A percentile compares a stretch with the other conserved stretches of the same genome.
These are phyloP conservation scores for Caenorhabditis remanei DNA, from an alignment of 1,140 invertebrate genomes.

Conservation along the genomic window DNA sequence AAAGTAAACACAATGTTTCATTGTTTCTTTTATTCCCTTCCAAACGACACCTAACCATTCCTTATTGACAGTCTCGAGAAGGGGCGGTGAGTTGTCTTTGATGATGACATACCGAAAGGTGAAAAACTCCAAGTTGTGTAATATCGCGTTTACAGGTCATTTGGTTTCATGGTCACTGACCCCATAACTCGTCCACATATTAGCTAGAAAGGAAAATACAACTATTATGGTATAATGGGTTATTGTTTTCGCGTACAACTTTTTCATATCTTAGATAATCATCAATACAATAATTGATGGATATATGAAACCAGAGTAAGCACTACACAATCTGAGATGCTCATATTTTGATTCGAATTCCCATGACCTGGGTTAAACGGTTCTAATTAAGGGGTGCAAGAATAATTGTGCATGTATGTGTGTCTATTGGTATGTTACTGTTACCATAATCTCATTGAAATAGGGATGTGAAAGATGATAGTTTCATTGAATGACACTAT, in stretches of 20 bases:
- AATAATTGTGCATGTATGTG: neutral
- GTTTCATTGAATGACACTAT: neutral
- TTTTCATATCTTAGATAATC: neutral
- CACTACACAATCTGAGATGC: constrained; percentile 36
- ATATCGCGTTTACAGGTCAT: constrained; percentile 49
- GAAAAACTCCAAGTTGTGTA: constrained; percentile 27
- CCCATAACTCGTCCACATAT: neutral
- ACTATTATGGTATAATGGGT: neutral
- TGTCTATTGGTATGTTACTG: neutral
- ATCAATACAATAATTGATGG: neutral
- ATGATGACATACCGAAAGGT: neutral
- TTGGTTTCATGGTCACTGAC: constrained; percentile 38
- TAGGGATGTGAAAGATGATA: neutral
- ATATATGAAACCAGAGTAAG: neutral
- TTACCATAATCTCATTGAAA: neutral
- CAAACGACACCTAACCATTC: neutral
- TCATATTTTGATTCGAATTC: constrained; percentile 2
- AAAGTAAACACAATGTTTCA: constrained; percentile 35
- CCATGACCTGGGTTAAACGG: constrained; percentile 41
- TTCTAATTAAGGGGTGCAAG: constrained; percentile 1
- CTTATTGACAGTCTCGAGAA: constrained; percentile 44
- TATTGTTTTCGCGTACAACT: no score
- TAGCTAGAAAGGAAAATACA: neutral
- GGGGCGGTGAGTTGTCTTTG: constrained; percentile 7
- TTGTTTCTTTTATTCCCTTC: constrained; percentile 16